phyloP scores from a whole-genome alignment of 2,888 invertebrate genomes.

The Subacronicta megacephala region DNA sequence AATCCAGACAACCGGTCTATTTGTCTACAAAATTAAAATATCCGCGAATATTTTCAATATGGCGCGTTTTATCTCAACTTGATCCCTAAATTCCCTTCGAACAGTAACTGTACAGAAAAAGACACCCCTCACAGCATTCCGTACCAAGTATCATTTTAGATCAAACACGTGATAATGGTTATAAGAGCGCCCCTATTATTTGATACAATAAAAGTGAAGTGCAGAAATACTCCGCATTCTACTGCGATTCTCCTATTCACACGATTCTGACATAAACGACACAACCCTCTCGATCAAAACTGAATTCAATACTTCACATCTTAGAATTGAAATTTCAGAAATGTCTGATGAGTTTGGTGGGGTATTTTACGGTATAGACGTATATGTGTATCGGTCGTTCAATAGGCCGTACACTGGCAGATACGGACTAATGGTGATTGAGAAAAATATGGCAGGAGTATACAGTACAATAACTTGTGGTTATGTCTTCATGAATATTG shows the following conservation, averaged over 20 bases:
- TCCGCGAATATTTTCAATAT: background rate
- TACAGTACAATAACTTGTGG: constrained; percentile 83
- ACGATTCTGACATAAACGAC: constrained; percentile 69
- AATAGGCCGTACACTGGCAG: constrained; percentile 84
- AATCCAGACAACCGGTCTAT: background rate
- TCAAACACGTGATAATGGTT: constrained; percentile 89
- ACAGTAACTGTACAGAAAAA: constrained; percentile 69
- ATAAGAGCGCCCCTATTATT: constrained; percentile 90
- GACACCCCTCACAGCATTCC: constrained; percentile 69
- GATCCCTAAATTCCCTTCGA: constrained; percentile 42
- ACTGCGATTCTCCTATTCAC: constrained; percentile 74
- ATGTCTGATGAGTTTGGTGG: constrained; percentile 60
- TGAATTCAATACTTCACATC: constrained; percentile 26
- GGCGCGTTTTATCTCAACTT: background rate
- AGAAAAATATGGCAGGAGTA: constrained; percentile 86
- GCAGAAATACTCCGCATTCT: constrained; percentile 89
- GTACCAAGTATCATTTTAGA: constrained; percentile 88
- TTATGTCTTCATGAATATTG: constrained; percentile 89
- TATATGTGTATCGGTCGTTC: constrained; percentile 72
- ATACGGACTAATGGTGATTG: constrained; percentile 89
- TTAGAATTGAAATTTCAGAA: constrained; percentile 58
- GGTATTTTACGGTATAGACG: constrained; percentile 73
- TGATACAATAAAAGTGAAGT: constrained; percentile 90
- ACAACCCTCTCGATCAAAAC: constrained; percentile 33
- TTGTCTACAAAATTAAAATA: background rate